Percentiles rank a stretch among this genome's conserved stretches.
Evolutionary conservation across 2,113 vertebrate species (phyloP).

Genomic region (Pseudorasbora parva): DNA sequence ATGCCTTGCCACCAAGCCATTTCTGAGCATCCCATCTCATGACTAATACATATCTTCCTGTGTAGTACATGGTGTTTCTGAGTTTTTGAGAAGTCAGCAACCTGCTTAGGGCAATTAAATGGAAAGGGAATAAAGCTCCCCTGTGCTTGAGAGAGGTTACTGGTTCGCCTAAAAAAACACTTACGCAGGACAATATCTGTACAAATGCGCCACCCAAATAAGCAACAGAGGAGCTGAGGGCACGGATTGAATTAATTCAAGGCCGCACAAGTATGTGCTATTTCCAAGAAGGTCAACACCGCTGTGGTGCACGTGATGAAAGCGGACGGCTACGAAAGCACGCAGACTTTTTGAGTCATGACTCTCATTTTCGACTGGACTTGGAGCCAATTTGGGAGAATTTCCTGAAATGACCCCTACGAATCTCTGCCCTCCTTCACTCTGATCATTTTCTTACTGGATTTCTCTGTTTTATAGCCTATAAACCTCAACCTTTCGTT

Average conservation of each 20-base stretch:
- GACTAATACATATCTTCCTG: constrained; percentile 47
- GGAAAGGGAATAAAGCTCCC: constrained; percentile 11
- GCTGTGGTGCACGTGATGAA: constrained; percentile 18
- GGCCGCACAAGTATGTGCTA: neutral
- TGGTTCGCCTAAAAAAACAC: constrained; percentile 17
- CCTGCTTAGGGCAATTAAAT: constrained; percentile 41
- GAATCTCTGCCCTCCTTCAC: constrained; percentile 10
- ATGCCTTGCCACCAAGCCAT: neutral
- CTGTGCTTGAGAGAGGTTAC: constrained; percentile 35
- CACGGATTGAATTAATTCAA: neutral
- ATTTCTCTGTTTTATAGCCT: constrained; percentile 35
- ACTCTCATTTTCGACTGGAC: neutral
- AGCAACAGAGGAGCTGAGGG: constrained; percentile 5
- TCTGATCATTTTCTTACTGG: constrained; percentile 21
- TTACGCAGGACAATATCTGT: constrained; percentile 33
- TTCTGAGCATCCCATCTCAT: constrained; percentile 21
- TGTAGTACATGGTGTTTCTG: neutral
- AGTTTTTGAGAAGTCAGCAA: constrained; percentile 28
- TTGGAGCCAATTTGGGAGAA: constrained; percentile 1
- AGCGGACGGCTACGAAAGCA: neutral
- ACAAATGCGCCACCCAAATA: constrained; percentile 24
- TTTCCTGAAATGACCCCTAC: constrained; percentile 23
- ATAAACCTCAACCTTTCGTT: constrained; percentile 29
- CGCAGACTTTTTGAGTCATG: constrained; percentile 12
- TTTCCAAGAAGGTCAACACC: constrained; percentile 37